phyloP scores from a whole-genome alignment of 2,888 invertebrate genomes.

The Cantharis rustica region DNA sequence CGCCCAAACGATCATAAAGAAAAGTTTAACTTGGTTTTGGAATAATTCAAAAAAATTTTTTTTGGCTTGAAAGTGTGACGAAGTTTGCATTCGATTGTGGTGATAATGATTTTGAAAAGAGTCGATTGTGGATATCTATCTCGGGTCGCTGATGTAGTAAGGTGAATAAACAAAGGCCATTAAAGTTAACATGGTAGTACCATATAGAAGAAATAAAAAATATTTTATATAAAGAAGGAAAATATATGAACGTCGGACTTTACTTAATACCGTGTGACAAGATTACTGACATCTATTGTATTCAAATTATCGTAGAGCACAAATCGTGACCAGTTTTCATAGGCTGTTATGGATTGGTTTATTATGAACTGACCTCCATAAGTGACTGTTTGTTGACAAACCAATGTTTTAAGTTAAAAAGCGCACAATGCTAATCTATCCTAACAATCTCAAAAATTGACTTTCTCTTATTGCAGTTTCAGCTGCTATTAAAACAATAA shows the following conservation, averaged over 20 bases:
- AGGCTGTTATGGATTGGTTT: slow-evolving; percentile 56
- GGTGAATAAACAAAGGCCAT: neutral
- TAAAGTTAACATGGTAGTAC: neutral
- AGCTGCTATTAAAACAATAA: neutral
- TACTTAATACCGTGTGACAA: slow-evolving; percentile 33
- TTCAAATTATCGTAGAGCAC: slow-evolving; percentile 53
- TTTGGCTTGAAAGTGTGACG: neutral
- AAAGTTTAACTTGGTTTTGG: neutral
- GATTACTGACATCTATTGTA: slow-evolving; percentile 54
- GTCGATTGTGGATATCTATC: neutral
- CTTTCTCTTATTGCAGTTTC: neutral
- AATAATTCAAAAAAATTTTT: neutral
- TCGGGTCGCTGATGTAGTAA: neutral
- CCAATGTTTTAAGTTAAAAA: slow-evolving; percentile 23
- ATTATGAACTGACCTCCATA: slow-evolving; percentile 52
- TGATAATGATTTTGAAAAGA: too few relatives aligned
- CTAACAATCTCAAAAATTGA: neutral
- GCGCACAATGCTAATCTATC: neutral
- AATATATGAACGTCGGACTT: slow-evolving; percentile 14
- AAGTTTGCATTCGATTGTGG: neutral
- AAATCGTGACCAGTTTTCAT: slow-evolving; percentile 52
- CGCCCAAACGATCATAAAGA: too few relatives aligned
- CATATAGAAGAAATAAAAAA: neutral
- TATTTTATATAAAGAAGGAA: slow-evolving; percentile 14
- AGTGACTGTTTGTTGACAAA: slow-evolving; percentile 53